These are phyloP conservation scores for Acrossocheilus wenchowensis DNA, from an alignment of 2,797 vertebrate species.

Conservation along the genomic window DNA sequence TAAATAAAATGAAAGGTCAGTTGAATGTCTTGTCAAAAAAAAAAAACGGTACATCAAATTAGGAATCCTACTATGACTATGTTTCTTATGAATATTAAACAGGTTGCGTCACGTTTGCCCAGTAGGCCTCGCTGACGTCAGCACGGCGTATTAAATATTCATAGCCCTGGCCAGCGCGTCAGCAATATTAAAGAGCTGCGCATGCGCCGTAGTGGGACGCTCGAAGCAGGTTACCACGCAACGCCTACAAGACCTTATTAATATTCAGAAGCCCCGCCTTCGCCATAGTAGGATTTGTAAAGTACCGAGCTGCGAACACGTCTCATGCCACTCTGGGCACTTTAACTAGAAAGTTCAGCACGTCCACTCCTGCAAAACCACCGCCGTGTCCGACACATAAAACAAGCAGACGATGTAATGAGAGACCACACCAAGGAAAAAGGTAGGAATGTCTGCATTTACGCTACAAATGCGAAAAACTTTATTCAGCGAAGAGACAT, in stretches of 20 bases:
- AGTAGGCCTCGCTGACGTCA: not conserved
- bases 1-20: not conserved
- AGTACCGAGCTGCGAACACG: not conserved
- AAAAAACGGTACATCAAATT: not conserved
- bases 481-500: not conserved
- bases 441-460: slow-evolving; percentile 63
- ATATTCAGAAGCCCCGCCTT: slow-evolving; percentile 2
- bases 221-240: not conserved
- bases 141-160: not conserved
- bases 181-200: not conserved
- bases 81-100: not conserved
- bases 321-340: not conserved
- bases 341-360: slow-evolving; percentile 9
- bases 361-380: not conserved
- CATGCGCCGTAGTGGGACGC: not conserved
- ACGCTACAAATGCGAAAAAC: not conserved
- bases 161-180: not conserved
- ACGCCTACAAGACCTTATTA: not conserved
- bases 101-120: not conserved
- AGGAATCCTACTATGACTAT: not conserved
- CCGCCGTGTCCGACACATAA: not conserved
- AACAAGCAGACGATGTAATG: slow-evolving; percentile 61
- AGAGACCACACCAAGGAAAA: slow-evolving; percentile 62
- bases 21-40: not conserved
- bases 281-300: slow-evolving; percentile 2